Evolutionary conservation across 1,140 invertebrate species (phyloP).

Genomic region (Archivesica marissinica): DNA sequence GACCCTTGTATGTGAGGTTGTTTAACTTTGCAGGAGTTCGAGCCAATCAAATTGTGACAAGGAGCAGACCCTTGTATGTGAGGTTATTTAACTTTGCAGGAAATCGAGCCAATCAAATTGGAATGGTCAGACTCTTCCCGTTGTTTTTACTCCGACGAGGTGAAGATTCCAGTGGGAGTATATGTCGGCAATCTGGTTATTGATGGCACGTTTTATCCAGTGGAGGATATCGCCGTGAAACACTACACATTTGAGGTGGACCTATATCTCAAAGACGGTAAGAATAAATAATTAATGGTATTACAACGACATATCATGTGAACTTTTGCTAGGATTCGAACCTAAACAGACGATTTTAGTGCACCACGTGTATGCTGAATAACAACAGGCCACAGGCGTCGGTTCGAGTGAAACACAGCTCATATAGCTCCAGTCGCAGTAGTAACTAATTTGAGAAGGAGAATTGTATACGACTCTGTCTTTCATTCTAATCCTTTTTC

Average conservation of each 20-base stretch:
- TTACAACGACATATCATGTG: not conserved
- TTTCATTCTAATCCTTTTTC: too few relatives aligned
- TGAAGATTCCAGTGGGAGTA: constrained; percentile 72
- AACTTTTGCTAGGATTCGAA: not conserved
- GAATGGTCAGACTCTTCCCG: constrained; percentile 67
- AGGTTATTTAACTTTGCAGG: constrained; percentile 62
- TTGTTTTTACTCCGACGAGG: constrained; percentile 73
- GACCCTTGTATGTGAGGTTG: too few relatives aligned
- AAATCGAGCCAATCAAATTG: constrained; percentile 69
- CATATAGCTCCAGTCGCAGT: too few relatives aligned
- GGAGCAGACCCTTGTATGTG: too few relatives aligned
- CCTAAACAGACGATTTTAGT: not conserved
- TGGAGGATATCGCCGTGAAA: constrained; percentile 75
- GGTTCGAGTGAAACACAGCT: too few relatives aligned
- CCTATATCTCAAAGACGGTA: constrained; percentile 79
- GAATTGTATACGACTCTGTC: too few relatives aligned
- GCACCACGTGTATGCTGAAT: too few relatives aligned
- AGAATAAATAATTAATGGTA: constrained; percentile 15
- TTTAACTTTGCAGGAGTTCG: constrained; percentile 70
- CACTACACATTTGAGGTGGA: constrained; percentile 80
- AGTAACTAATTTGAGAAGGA: too few relatives aligned
- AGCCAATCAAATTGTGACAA: constrained; percentile 71
- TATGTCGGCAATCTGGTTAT: constrained; percentile 74
- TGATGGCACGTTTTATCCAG: constrained; percentile 70
- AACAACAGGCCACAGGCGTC: too few relatives aligned